Base-by-base conservation (phyloP, 2,797 vertebrate genomes). In the Gastrophryne carolinensis region DNA sequence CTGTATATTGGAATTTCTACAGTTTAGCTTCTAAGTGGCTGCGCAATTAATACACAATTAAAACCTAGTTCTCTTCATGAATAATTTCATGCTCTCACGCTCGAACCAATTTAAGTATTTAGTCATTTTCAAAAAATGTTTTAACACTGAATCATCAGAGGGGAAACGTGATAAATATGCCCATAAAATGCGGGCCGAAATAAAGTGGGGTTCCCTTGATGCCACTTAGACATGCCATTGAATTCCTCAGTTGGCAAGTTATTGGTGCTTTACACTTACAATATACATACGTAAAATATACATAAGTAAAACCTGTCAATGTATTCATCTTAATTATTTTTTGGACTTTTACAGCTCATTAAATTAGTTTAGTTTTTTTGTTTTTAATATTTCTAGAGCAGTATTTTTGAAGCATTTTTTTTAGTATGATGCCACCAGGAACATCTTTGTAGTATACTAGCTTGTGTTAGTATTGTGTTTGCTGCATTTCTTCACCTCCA, bases 21-120 rank as follows among this genome's bases (percentile, higher is more conserved):
- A 62, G 39, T 72, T 49, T 35, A 53, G 60, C 56, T 62, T 35
- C 30, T 61, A 50, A 61, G 56, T 62, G 57, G 44, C 69, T 35
- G 57, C 21, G 27, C 41, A 62, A 72, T 62, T 72, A 72, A 49
- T 72, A 61, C 29, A 37, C 69, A 72, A 72, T 72, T 61, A 72
- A 62, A 62, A 60, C 41, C 21, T 9, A 56, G 39, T 49, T 71
- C 60, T 58, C 19, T 5, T 71, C 68, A 71, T 60, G 54, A 71
- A 71, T 60, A 71, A 71, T 71, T 49, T 71, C 37, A 71, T 60
- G 56, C 56, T 47, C 60, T 60, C 29, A 50, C 60, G 68, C 68
- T 47, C 58, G 67, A 70, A 56, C 35, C 54, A 32, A 60, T 60
- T 30, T 50, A 29, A 71, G 54, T 26, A 44, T 49, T 71, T 49